These are phyloP conservation scores for Operophtera brumata DNA, from an alignment of 2,888 invertebrate species.

Conservation along the genomic window DNA sequence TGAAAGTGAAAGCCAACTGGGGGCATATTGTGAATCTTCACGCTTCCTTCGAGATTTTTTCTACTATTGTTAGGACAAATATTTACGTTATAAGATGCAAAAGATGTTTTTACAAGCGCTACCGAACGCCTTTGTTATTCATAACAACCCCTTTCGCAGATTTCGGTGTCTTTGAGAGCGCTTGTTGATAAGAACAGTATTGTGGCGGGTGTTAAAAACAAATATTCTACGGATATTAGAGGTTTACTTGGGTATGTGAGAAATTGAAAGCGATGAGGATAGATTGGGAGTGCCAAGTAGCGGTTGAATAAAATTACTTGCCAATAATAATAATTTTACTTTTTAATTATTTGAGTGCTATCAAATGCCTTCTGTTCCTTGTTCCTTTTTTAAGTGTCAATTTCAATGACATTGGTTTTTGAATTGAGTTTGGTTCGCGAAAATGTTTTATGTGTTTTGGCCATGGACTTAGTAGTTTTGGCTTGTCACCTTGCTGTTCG, in stretches of 20 bases:
- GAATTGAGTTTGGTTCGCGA: no score
- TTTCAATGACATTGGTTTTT: no score
- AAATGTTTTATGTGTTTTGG: no score
- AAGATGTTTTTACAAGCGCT: slow-evolving; percentile 72
- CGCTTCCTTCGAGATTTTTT: slow-evolving; percentile 55
- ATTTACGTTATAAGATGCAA: slow-evolving; percentile 76
- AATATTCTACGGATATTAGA: slow-evolving; percentile 24
- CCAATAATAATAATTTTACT: neutral
- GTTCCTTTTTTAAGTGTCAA: no score
- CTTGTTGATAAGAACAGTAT: slow-evolving; percentile 54
- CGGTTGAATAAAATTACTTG: neutral
- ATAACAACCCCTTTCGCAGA: slow-evolving; percentile 71
- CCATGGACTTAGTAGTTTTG: no score
- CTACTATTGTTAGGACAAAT: slow-evolving; percentile 64
- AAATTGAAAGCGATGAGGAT: slow-evolving; percentile 22
- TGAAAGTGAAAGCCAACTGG: slow-evolving; percentile 77
- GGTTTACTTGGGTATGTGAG: slow-evolving; percentile 1
- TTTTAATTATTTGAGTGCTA: no score
- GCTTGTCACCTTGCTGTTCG: neutral
- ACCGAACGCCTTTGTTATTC: slow-evolving; percentile 74
- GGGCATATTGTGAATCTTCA: slow-evolving; percentile 67
- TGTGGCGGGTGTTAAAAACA: slow-evolving; percentile 37
- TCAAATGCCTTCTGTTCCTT: no score
- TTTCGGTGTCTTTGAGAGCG: slow-evolving; percentile 55
- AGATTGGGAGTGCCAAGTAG: neutral